Conservation (phyloP, 2,113 vertebrate genomes). For the Oceanodroma tethys region DNA sequence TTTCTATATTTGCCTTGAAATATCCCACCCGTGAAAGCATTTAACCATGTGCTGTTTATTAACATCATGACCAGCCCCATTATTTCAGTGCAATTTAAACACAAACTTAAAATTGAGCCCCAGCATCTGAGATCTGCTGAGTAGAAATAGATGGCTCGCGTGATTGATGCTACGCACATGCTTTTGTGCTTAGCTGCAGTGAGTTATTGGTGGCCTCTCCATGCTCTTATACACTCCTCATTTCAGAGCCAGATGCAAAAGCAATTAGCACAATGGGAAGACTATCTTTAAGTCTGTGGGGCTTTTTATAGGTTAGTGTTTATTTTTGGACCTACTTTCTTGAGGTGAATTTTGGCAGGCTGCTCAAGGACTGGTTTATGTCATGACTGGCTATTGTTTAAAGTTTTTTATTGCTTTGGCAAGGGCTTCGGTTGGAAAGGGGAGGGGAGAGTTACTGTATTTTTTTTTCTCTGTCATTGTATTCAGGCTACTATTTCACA, state of each 20-base stretch:
- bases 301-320: slow-evolving; percentile 57
- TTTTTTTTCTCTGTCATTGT: background rate
- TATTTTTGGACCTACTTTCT: slow-evolving; percentile 50
- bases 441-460: background rate
- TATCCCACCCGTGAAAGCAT: background rate
- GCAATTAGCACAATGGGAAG: slow-evolving; percentile 14
- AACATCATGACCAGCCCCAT: background rate
- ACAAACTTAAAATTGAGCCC: background rate
- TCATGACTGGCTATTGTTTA: slow-evolving; percentile 50
- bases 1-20: background rate
- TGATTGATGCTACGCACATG: background rate
- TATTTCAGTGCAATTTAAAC: background rate
- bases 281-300: background rate
- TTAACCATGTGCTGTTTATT: background rate
- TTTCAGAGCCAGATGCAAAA: slow-evolving; percentile 50
- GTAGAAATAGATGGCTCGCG: background rate
- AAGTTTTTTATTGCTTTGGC: slow-evolving; percentile 44
- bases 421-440: background rate
- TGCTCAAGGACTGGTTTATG: slow-evolving; percentile 6
- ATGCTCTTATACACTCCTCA: background rate
- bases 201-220: slow-evolving; percentile 28
- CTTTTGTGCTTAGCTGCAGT: background rate
- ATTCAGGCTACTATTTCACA: background rate
- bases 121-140: background rate
- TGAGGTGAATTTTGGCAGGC: slow-evolving; percentile 50